phyloP scores from a whole-genome alignment of 2,113 vertebrate species.

The Carettochelys insculpta region DNA sequence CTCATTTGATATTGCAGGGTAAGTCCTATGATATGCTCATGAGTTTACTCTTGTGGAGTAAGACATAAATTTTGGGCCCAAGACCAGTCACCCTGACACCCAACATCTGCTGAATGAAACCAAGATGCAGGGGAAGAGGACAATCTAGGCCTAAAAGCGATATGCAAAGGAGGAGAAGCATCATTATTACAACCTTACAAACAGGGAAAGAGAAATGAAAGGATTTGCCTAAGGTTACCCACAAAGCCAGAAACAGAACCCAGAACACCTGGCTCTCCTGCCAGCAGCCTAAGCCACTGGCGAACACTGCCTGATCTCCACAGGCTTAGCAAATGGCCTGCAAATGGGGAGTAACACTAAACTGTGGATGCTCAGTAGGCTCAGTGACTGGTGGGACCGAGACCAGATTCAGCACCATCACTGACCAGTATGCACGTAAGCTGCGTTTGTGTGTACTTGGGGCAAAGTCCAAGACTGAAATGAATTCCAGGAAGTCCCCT shows the following conservation, averaged over 20 bases:
- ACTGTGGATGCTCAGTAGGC: not conserved
- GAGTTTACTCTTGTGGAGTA: not conserved
- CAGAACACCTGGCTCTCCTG: not conserved
- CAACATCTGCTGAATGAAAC: not conserved
- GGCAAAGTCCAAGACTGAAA: not conserved
- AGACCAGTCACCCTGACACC: not conserved
- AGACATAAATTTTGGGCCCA: not conserved
- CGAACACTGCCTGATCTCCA: not conserved
- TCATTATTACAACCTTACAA: not conserved
- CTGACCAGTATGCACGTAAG: not conserved
- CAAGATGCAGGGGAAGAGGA: not conserved
- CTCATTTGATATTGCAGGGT: not conserved
- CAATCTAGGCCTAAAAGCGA: not conserved
- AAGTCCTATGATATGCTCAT: not conserved
- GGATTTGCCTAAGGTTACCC: not conserved
- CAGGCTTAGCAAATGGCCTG: rapidly evolving
- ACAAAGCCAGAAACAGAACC: not conserved
- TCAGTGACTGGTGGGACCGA: not conserved
- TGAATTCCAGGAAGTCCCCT: not conserved
- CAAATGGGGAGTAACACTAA: not conserved
- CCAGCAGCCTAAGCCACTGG: not conserved
- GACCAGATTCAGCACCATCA: not conserved
- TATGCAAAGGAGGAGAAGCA: not conserved
- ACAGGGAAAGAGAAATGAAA: not conserved
- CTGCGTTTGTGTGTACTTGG: not conserved